These are phyloP conservation scores for Athalia cordata DNA, from an alignment of 2,888 invertebrate genomes.

Conservation along the genomic window DNA sequence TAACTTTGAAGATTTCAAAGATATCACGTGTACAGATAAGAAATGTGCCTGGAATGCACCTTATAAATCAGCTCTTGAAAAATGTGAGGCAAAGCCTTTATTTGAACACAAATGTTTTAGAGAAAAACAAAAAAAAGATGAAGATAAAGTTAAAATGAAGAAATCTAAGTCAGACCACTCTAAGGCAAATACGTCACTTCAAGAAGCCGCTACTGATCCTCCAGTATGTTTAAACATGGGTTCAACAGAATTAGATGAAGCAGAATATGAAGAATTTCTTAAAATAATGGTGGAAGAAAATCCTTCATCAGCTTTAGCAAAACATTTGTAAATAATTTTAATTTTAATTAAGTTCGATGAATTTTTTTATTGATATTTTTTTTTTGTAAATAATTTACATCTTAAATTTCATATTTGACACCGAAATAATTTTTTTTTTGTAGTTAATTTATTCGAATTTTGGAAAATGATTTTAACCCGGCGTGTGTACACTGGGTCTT, in stretches of 20 bases:
- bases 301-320: conserved; percentile 14
- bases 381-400: conserved; percentile 14
- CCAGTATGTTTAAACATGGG: conserved; percentile 2
- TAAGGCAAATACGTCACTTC: not conserved
- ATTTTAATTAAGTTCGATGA: conserved; percentile 5
- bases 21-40: conserved; percentile 16
- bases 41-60: conserved; percentile 36
- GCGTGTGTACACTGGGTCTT: conserved; percentile 30
- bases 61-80: not conserved
- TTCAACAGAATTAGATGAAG: not conserved
- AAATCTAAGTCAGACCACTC: not conserved
- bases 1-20: conserved; percentile 35
- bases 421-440: no score
- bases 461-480: no score
- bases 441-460: no score
- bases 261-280: conserved; percentile 12
- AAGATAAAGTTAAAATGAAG: not conserved
- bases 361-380: not conserved
- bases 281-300: conserved; percentile 7
- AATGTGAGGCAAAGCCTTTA: conserved; percentile 18
- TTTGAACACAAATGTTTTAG: conserved; percentile 15
- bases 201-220: not conserved
- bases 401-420: not conserved
- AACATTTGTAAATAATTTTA: conserved; percentile 12
- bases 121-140: conserved; percentile 21